Conservation (phyloP, 2,113 vertebrate species). For the Capricornis sumatraensis region DNA sequence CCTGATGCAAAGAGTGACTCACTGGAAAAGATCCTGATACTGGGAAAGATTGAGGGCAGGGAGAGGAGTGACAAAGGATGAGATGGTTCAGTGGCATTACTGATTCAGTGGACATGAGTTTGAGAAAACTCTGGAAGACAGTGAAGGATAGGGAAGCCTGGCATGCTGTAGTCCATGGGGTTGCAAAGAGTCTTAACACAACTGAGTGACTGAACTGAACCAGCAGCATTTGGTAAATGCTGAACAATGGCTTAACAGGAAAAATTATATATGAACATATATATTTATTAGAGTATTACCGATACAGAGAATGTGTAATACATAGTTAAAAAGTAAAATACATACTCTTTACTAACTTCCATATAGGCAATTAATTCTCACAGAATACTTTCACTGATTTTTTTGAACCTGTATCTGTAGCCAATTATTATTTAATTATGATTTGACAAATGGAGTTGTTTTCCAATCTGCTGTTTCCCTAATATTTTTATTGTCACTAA, state of each 20-base stretch:
- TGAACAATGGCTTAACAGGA: neutral
- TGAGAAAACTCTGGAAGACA: neutral
- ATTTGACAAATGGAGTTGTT: neutral
- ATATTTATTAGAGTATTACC: neutral
- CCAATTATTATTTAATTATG: neutral
- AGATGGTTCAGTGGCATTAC: neutral
- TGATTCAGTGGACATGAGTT: neutral
- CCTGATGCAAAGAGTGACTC: neutral
- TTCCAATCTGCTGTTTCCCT: neutral
- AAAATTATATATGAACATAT: neutral
- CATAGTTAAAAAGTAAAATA: neutral
- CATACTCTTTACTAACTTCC: neutral
- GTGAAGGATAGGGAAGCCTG: neutral
- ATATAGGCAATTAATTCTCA: neutral
- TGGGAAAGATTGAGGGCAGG: neutral
- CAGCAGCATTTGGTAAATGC: neutral
- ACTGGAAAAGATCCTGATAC: neutral
- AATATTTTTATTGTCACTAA: slow-evolving; percentile 14
- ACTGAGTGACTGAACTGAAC: neutral
- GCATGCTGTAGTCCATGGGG: neutral
- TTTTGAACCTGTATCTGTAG: neutral
- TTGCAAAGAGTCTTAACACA: neutral
- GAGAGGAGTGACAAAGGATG: neutral
- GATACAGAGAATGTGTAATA: neutral
- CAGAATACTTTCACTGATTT: neutral